Conservation (phyloP, 2,797 vertebrate genomes). For the Melopsittacus undulatus region DNA sequence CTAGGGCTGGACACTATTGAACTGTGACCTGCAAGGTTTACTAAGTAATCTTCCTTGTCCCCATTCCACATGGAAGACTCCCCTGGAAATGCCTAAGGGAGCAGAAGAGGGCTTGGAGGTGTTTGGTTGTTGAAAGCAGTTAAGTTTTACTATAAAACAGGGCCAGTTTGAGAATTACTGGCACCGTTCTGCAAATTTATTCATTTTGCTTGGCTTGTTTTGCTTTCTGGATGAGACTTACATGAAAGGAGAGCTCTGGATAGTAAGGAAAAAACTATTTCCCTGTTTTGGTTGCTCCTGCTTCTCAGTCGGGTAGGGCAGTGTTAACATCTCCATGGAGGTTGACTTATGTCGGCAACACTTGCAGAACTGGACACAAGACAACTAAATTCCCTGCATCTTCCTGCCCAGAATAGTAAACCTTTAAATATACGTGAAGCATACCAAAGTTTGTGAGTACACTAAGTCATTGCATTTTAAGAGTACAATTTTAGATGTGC, state of each 20-base stretch:
- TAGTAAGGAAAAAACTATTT: background rate
- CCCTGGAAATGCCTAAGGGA: background rate
- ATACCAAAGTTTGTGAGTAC: background rate
- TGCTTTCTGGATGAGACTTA: background rate
- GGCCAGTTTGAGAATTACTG: background rate
- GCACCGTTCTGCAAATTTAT: background rate
- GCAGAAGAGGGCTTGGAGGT: background rate
- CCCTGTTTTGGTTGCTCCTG: background rate
- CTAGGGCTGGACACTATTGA: background rate
- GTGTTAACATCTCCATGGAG: background rate
- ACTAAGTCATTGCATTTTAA: background rate
- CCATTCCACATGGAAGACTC: background rate
- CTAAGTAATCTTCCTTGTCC: background rate
- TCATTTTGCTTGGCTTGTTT: slow-evolving; percentile 10
- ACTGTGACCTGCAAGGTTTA: background rate
- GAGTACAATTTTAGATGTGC: background rate
- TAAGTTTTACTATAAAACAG: background rate
- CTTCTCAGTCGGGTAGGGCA: background rate
- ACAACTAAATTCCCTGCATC: background rate
- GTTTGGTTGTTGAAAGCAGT: slow-evolving; percentile 10
- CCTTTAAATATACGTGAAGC: background rate
- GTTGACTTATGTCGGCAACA: background rate
- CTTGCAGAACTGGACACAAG: background rate
- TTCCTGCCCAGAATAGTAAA: slow-evolving; percentile 7
- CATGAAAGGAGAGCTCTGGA: background rate